A percentile compares a stretch with the other conserved stretches of the same genome.
Conservation (phyloP, 30 jellyfish, hydroid and myxozoan genomes). For the Turritopsis dohrnii region DNA sequence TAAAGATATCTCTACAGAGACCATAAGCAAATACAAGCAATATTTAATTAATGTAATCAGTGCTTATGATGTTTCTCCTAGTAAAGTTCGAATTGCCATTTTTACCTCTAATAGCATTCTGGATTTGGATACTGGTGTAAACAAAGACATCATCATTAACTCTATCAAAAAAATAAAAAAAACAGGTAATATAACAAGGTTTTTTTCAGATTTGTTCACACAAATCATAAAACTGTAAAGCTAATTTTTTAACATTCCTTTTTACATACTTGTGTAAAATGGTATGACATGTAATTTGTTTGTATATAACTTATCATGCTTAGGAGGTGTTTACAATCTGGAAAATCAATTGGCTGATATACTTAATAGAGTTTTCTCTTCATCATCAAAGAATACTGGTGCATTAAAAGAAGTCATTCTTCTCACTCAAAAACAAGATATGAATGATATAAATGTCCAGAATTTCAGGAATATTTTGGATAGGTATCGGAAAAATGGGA, state of each 20-base stretch:
- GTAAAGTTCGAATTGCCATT: constrained; percentile 39
- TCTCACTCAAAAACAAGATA: not conserved
- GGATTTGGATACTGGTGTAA: constrained; percentile 21
- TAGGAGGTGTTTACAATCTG: not conserved
- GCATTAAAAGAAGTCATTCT: constrained; percentile 1
- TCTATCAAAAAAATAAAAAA: not conserved
- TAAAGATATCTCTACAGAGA: not conserved
- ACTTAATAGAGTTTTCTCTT: not conserved
- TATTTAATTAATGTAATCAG: constrained; percentile 23
- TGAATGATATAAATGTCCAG: not conserved
- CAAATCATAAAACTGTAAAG: too few relatives aligned
- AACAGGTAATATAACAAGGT: constrained; percentile 8
- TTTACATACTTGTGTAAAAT: too few relatives aligned
- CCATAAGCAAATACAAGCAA: constrained; percentile 24
- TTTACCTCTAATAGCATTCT: constrained; percentile 14
- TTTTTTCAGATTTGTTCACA: too few relatives aligned
- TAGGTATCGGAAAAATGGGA: not conserved
- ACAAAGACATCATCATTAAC: not conserved
- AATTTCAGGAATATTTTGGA: not conserved
- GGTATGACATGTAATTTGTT: too few relatives aligned
- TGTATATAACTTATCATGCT: not conserved
- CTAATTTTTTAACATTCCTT: too few relatives aligned
- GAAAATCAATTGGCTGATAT: not conserved
- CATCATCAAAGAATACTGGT: not conserved
- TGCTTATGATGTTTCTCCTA: constrained; percentile 29